Evolutionary conservation across 2,888 invertebrate species (phyloP).

Genomic region (Peribatodes rhomboidaria): DNA sequence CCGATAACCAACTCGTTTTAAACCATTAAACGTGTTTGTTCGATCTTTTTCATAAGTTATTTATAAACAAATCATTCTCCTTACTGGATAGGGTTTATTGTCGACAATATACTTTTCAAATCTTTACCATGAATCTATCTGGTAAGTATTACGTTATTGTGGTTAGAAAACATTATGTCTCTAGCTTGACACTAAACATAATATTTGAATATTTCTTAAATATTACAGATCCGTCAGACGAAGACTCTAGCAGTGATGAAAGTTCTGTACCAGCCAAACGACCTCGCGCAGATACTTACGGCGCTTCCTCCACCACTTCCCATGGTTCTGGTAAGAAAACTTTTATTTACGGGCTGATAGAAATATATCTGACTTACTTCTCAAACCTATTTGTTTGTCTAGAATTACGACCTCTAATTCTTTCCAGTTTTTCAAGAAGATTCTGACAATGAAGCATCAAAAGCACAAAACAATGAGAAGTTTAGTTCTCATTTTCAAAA

Average conservation of each 20-base stretch:
- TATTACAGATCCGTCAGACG: constrained; percentile 68
- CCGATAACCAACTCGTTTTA: neutral
- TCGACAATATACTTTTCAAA: neutral
- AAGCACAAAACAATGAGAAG: constrained; percentile 55
- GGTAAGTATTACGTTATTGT: constrained; percentile 46
- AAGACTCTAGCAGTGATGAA: constrained; percentile 77
- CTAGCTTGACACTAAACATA: neutral
- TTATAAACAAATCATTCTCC: too few relatives aligned
- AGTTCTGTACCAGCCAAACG: constrained; percentile 69
- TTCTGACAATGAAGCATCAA: constrained; percentile 73
- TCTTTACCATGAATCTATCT: constrained; percentile 58
- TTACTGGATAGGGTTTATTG: too few relatives aligned
- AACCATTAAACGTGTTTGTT: neutral
- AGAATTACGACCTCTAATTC: neutral
- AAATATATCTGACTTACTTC: neutral
- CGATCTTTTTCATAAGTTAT: neutral
- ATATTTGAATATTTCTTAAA: neutral
- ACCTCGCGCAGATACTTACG: constrained; percentile 69
- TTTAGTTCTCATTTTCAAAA: constrained; percentile 54
- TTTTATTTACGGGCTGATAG: neutral
- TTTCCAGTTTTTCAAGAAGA: constrained; percentile 66
- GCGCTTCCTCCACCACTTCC: constrained; percentile 79
- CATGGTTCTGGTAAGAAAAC: constrained; percentile 72
- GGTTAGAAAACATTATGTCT: neutral
- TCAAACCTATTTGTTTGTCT: neutral